Conservation (phyloP, 2,888 invertebrate species). For the Leucania comma region DNA sequence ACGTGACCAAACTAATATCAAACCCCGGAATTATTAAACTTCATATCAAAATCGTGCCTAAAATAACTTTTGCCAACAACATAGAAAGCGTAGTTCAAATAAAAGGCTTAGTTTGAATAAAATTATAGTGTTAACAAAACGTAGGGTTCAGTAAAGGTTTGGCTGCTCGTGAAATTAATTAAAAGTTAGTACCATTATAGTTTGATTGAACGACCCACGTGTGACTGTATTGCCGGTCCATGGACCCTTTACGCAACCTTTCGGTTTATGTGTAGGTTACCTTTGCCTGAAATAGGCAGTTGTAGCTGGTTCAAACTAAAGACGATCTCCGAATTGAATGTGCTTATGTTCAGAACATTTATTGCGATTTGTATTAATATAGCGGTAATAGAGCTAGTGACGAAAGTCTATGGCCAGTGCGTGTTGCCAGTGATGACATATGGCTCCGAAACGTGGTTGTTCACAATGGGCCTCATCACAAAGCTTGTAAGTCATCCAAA, state of each 20-base stretch:
- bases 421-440: no score
- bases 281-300: conserved; percentile 5
- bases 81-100: conserved; percentile 9
- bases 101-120: conserved; percentile 27
- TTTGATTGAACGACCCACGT: conserved; percentile 48
- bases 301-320: conserved; percentile 20
- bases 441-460: no score
- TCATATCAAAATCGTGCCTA: conserved; percentile 34
- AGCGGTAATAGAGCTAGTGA: neutral
- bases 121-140: conserved; percentile 37
- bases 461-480: no score
- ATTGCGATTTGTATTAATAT: conserved; percentile 6
- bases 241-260: conserved; percentile 29
- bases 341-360: conserved; percentile 8
- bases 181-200: conserved; percentile 72
- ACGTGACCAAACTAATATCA: conserved; percentile 27
- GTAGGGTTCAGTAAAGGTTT: conserved; percentile 43
- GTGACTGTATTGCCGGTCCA: conserved; percentile 22
- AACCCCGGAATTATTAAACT: conserved; percentile 27
- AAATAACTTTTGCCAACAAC: conserved; percentile 10
- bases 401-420: no score
- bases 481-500: no score
- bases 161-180: conserved; percentile 68
- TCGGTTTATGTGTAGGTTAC: conserved; percentile 19
- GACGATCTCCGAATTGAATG: conserved; percentile 2